Base-by-base conservation (phyloP, 2,113 vertebrate genomes). In the Salvator merianae region DNA sequence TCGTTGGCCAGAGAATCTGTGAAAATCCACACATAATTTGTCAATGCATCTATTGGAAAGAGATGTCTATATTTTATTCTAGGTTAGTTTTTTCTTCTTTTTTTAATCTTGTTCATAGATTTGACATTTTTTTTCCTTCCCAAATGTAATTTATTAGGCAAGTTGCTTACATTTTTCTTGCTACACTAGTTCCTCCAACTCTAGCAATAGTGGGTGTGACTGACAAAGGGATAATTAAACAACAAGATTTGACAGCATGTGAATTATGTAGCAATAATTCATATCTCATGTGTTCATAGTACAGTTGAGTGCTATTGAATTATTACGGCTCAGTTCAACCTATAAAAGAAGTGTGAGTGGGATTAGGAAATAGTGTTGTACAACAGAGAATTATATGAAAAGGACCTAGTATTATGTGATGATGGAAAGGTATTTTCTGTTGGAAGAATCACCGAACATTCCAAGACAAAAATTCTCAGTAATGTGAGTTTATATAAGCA, bases 261-360 rank as follows among this genome's bases (percentile, higher is more conserved):
- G 75, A 84, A 87, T 85, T 83, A 65, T 83, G 16, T 20, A 71
- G 43, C 8, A 36, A 1, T 77, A 76, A 84, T 84, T 90, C 0
- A 73, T 63, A 81, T 80, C 38, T 70, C 82, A 0, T 74, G 7
- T 83, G 66, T 6, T 73, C 18, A 30, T 81, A 72, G 76, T 59
- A 22, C 79, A 47, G 63, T 77, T 36, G 1, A 4, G 3, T 83
- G 50, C 22, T 63, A 85, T 71, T 70, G 32, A 83, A 47, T 83
- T 88, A 76, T 0, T 0, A 24, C 83, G 80, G 70, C 63, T 3
- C 36, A 88, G 14, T 68, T 75, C 12, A 66, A 43, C 26, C 0
- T 38, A 70, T 69, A 59, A 69, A 0, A 28, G 62, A 36, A 71
- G n/a, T 0, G 0, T 10, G 7, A 69, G 0, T 50, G 34, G 43